These are phyloP conservation scores for Ceratina australensis DNA, from an alignment of 1,140 invertebrate species.

Conservation along the genomic window DNA sequence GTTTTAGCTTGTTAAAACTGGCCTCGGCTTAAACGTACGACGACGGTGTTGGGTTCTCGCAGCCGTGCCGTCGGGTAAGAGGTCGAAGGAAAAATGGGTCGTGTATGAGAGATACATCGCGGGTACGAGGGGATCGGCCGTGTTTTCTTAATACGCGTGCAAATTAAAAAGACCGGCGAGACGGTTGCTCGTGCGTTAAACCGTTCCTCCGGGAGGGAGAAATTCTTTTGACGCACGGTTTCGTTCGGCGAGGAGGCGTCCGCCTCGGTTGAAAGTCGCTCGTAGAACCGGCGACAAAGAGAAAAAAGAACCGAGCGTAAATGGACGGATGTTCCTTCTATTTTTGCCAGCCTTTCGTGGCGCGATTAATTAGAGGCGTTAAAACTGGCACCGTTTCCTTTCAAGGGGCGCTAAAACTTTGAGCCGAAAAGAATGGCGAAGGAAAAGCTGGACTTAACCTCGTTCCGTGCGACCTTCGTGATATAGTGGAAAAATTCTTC, in stretches of 20 bases:
- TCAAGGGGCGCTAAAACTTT: slow-evolving; percentile 22
- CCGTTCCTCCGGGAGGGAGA: not conserved
- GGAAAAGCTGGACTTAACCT: slow-evolving; percentile 27
- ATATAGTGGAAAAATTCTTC: no score
- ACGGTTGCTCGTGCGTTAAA: not conserved
- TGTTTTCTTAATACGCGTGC: slow-evolving; percentile 8
- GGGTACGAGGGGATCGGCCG: not conserved
- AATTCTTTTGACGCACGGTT: not conserved
- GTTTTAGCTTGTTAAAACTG: slow-evolving; percentile 66
- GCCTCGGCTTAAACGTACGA: slow-evolving; percentile 55
- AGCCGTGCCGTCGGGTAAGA: not conserved
- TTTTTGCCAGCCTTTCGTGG: not conserved
- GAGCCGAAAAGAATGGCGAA: slow-evolving; percentile 30
- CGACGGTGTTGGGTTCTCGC: slow-evolving; percentile 38
- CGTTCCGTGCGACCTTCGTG: slow-evolving; percentile 13
- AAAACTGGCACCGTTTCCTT: slow-evolving; percentile 45
- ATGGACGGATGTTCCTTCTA: slow-evolving; percentile 20
- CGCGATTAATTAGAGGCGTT: slow-evolving; percentile 67
- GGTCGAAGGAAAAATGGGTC: not conserved
- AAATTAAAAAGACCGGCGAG: slow-evolving; percentile 6
- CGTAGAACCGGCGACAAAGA: not conserved
- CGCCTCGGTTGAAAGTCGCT: slow-evolving; percentile 5
- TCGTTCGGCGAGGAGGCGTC: not conserved
- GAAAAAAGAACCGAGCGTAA: not conserved
- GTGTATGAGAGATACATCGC: not conserved